phyloP scores from a whole-genome alignment of 2,888 invertebrate species.

The Sepiola atlantica region DNA sequence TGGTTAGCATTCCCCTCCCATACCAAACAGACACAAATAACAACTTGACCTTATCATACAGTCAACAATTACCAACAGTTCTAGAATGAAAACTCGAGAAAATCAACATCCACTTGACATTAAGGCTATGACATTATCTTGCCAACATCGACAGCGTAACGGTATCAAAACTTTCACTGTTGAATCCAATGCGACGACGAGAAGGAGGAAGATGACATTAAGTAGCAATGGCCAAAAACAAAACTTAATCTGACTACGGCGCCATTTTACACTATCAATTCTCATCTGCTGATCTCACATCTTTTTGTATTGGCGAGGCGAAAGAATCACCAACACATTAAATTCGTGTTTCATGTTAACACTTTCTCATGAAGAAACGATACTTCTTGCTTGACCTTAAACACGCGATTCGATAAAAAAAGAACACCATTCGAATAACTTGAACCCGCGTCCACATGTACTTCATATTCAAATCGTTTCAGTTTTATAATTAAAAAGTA shows the following conservation, averaged over 20 bases:
- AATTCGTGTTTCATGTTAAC: background rate
- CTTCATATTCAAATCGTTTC: background rate
- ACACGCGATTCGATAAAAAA: background rate
- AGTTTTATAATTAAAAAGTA: background rate
- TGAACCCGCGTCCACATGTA: background rate
- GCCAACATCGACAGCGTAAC: background rate
- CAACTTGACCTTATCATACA: background rate
- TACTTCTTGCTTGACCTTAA: background rate
- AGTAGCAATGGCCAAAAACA: background rate
- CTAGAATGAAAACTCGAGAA: background rate
- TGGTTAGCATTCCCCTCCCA: background rate
- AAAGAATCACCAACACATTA: background rate
- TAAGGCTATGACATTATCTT: background rate
- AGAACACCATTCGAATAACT: background rate
- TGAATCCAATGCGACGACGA: background rate
- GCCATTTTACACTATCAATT: background rate
- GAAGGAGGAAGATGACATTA: background rate
- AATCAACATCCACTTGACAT: background rate
- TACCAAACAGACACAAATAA: background rate
- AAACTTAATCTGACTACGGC: background rate
- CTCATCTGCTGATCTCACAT: background rate
- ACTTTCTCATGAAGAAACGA: background rate
- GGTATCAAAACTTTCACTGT: background rate
- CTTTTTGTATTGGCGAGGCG: background rate
- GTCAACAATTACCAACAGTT: conserved; percentile 20